phyloP scores from a whole-genome alignment of 2,113 vertebrate genomes.

The Lepisosteus oculatus region DNA sequence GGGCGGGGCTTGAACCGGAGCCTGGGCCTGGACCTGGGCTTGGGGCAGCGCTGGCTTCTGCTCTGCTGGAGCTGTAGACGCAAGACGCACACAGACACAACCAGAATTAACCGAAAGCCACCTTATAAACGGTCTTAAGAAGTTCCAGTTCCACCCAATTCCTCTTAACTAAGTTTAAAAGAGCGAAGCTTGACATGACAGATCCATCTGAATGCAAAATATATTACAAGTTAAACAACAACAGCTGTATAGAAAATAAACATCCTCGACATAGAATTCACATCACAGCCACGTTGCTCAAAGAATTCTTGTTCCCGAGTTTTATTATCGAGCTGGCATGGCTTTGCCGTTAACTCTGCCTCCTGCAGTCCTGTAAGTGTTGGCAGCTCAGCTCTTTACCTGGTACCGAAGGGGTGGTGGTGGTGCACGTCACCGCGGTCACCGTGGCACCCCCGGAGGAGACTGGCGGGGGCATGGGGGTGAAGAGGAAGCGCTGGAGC shows the following conservation, averaged over 20 bases:
- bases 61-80: slow-evolving; percentile 20
- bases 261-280: background rate
- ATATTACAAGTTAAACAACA: background rate
- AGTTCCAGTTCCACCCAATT: background rate
- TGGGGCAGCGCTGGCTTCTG: slow-evolving; percentile 34
- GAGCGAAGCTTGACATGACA: too few relatives aligned
- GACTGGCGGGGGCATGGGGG: slow-evolving; percentile 75
- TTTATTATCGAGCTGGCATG: too few relatives aligned
- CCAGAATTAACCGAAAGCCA: slow-evolving; percentile 40
- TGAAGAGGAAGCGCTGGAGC: slow-evolving; percentile 96
- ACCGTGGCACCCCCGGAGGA: slow-evolving; percentile 45
- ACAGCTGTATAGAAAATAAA: slow-evolving; percentile 24
- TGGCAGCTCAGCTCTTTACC: slow-evolving; percentile 55
- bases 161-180: too few relatives aligned
- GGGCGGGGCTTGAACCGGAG: slow-evolving; percentile 43
- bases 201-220: slow-evolving; percentile 6
- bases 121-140: slow-evolving; percentile 38
- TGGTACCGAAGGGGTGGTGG: slow-evolving; percentile 73
- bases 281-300: background rate
- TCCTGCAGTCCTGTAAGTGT: too few relatives aligned
- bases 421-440: slow-evolving; percentile 63
- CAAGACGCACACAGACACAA: background rate
- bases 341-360: too few relatives aligned
- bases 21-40: slow-evolving; percentile 46
- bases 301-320: background rate